Conservation (phyloP, 2,113 vertebrate genomes). For the Rhagologus leucostigma region DNA sequence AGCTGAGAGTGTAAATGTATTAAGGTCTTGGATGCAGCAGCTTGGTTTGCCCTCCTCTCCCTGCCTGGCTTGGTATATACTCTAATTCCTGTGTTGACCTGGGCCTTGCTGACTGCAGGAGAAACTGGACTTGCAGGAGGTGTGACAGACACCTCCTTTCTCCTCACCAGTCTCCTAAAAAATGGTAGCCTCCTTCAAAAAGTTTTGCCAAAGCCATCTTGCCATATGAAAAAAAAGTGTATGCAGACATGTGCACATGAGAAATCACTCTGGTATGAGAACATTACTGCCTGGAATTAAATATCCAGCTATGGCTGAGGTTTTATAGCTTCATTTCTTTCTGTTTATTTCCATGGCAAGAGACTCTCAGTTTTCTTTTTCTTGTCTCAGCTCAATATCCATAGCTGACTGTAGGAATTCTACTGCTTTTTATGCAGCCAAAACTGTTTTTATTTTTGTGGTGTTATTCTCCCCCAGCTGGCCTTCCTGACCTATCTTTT, state of each 20-base stretch:
- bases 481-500: neutral
- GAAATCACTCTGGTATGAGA: neutral
- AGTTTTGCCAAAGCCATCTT: neutral
- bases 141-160: neutral
- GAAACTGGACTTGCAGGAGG: neutral
- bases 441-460: neutral
- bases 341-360: neutral
- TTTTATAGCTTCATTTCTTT: neutral
- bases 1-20: neutral
- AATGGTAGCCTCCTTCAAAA: neutral
- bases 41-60: neutral
- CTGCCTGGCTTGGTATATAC: rapidly evolving
- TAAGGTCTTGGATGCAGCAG: neutral
- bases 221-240: neutral
- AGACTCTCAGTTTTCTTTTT: neutral
- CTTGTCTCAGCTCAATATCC: neutral
- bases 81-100: neutral
- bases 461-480: neutral
- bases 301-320: neutral
- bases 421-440: neutral
- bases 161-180: neutral
- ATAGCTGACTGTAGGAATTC: neutral
- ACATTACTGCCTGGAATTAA: neutral
- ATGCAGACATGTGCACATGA: neutral
- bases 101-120: neutral